Evolutionary conservation across 2,797 vertebrate genomes (phyloP).

Genomic region (Spatula clypeata): DNA sequence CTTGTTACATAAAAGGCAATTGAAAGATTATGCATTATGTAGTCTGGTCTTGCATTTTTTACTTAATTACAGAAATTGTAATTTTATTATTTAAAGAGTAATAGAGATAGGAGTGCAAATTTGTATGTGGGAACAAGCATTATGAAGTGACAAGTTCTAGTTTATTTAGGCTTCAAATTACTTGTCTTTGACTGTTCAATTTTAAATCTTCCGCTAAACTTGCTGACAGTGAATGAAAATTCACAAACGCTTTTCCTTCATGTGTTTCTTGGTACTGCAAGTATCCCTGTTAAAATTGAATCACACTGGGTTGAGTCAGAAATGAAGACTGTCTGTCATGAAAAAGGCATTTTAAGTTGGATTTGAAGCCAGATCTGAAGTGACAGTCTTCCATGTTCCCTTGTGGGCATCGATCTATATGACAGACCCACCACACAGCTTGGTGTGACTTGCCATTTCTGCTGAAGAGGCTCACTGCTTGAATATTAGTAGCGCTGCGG

Average conservation of each 20-base stretch:
- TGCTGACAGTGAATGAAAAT: neutral
- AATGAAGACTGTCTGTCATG: neutral
- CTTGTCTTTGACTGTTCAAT: neutral
- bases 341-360: neutral
- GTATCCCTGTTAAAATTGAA: neutral
- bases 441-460: neutral
- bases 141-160: neutral
- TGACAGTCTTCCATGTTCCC: accelerated
- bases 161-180: neutral
- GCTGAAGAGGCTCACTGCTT: neutral
- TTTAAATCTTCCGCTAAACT: neutral
- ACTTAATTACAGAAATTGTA: neutral
- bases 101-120: neutral
- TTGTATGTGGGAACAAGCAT: accelerated
- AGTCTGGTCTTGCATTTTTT: neutral
- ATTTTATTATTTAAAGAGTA: neutral
- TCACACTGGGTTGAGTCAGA: neutral
- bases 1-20: neutral
- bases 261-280: neutral
- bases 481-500: neutral
- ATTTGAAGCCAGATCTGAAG: neutral
- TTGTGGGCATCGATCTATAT: neutral
- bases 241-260: neutral
- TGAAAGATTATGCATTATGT: accelerated
- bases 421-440: neutral